A percentile compares a stretch with the other conserved stretches of the same genome.
Evolutionary conservation across 2,113 vertebrate genomes (phyloP).

Genomic region (Struthio camelus): DNA sequence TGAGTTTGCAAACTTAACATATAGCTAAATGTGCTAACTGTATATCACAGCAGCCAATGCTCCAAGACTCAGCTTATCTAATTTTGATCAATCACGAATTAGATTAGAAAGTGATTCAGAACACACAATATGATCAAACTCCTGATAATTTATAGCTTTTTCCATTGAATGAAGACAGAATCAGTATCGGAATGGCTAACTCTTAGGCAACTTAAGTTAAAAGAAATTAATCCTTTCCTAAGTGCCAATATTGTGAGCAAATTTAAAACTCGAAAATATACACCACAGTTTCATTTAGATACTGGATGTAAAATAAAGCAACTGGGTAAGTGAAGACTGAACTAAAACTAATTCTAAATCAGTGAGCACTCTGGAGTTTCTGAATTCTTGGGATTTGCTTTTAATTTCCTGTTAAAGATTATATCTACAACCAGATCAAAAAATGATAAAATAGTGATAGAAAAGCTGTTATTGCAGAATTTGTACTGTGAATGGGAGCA

Average conservation of each 20-base stretch:
- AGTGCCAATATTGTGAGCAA: background rate
- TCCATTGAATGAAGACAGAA: background rate
- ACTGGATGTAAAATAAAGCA: background rate
- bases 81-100: background rate
- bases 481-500: background rate
- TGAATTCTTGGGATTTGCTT: background rate
- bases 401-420: conserved; percentile 23
- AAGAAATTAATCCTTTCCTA: background rate
- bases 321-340: background rate
- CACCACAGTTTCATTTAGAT: background rate
- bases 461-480: background rate
- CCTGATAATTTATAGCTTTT: background rate
- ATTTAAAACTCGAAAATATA: background rate
- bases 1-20: background rate
- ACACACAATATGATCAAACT: background rate
- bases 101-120: background rate
- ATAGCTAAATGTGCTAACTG: background rate
- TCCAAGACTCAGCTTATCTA: background rate
- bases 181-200: background rate
- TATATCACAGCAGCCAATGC: background rate
- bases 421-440: background rate
- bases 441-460: background rate
- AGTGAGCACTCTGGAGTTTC: background rate
- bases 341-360: background rate
- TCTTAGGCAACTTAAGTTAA: background rate